Percentiles rank a stretch among this genome's conserved stretches.
Evolutionary conservation across 2,888 invertebrate genomes (phyloP).

Genomic region (Caprella mutica): DNA sequence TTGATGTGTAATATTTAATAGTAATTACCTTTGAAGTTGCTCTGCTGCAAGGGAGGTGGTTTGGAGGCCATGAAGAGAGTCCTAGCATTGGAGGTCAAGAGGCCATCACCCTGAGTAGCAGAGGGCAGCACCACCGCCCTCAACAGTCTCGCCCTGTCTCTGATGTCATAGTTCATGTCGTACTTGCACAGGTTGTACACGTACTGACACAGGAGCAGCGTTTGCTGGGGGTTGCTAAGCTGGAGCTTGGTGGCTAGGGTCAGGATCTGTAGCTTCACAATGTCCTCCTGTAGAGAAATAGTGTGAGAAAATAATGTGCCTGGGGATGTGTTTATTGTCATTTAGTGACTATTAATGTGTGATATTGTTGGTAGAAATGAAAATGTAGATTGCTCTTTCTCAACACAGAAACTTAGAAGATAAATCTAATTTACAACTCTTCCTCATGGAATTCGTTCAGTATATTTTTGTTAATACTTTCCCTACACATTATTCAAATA

Average conservation of each 20-base stretch:
- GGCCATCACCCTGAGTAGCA: slow-evolving; percentile 40
- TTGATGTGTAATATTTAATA: no score
- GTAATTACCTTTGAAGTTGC: slow-evolving; percentile 59
- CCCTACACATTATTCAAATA: no score
- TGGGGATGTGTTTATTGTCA: no score
- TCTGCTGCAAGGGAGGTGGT: slow-evolving; percentile 81
- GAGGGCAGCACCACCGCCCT: slow-evolving; percentile 62
- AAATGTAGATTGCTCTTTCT: no score
- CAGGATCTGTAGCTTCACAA: slow-evolving; percentile 88
- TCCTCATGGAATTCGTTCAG: no score
- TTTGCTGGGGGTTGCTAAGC: slow-evolving; percentile 74
- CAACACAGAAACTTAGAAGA: no score
- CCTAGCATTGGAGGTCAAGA: slow-evolving; percentile 56
- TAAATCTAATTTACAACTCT: no score
- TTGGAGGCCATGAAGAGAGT: slow-evolving; percentile 82
- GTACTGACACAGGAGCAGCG: slow-evolving; percentile 76
- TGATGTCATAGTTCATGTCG: slow-evolving; percentile 37
- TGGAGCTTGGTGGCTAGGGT: slow-evolving; percentile 90
- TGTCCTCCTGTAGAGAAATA: slow-evolving; percentile 59
- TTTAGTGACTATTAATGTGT: no score
- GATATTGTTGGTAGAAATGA: no score
- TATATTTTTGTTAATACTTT: no score
- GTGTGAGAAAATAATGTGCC: no score
- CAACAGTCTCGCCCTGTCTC: slow-evolving; percentile 85
- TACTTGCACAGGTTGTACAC: slow-evolving; percentile 53